These are phyloP conservation scores for Cebidichthys violaceus DNA, from an alignment of 2,113 vertebrate species.

Conservation along the genomic window DNA sequence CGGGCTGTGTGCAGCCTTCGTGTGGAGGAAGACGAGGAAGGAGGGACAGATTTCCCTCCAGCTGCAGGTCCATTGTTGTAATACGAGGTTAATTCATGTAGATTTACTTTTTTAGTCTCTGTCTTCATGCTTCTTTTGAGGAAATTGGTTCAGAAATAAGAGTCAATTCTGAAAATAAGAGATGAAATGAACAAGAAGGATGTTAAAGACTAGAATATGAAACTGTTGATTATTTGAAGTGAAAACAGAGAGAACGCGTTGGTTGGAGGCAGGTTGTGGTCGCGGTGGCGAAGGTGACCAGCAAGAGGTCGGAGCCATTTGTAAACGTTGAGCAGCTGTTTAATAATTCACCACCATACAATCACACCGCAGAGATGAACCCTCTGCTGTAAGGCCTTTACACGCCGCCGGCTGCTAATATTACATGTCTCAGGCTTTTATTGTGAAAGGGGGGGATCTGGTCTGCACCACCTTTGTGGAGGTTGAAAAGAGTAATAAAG, in stretches of 20 bases:
- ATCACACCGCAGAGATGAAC: constrained; percentile 26
- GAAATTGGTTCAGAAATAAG: neutral
- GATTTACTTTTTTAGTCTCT: neutral
- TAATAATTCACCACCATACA: constrained; percentile 51
- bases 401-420: too few species aligned
- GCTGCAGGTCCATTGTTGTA: neutral
- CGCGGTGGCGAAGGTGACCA: neutral
- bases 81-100: neutral
- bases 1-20: neutral
- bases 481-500: too few species aligned
- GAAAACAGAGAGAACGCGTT: neutral
- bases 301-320: constrained; percentile 41
- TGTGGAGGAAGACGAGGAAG: neutral
- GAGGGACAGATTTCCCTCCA: neutral
- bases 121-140: neutral
- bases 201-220: neutral
- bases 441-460: too few species aligned
- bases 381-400: neutral
- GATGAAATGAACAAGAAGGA: neutral
- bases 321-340: constrained; percentile 60
- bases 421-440: too few species aligned
- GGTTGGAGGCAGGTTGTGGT: neutral
- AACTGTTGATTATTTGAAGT: too few species aligned
- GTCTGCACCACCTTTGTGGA: too few species aligned
- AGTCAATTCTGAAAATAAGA: neutral